phyloP scores from a whole-genome alignment of 2,888 invertebrate genomes.

The Tenthredo amoena region DNA sequence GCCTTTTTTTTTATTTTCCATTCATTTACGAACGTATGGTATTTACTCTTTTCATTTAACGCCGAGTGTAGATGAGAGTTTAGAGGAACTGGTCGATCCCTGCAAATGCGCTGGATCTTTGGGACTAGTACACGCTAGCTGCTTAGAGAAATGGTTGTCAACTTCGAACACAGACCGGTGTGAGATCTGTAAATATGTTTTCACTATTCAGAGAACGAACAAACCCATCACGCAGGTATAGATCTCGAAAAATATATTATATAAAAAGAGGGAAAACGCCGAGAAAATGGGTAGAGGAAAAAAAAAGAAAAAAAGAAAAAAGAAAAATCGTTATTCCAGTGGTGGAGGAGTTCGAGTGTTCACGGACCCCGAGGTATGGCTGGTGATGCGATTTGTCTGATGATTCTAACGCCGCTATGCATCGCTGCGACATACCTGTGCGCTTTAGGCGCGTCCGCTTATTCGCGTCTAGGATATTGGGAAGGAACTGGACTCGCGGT shows the following conservation, averaged over 20 bases:
- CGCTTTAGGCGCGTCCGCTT: slow-evolving; percentile 76
- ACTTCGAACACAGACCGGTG: slow-evolving; percentile 79
- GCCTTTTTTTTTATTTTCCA: neutral
- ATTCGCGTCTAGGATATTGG: slow-evolving; percentile 72
- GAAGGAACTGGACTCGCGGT: slow-evolving; percentile 73
- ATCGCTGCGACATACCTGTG: slow-evolving; percentile 78
- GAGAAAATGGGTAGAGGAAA: neutral
- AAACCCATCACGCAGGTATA: slow-evolving; percentile 77
- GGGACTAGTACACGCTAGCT: slow-evolving; percentile 79
- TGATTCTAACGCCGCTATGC: slow-evolving; percentile 79
- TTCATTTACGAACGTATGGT: neutral
- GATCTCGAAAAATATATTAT: neutral
- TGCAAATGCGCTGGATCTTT: slow-evolving; percentile 81
- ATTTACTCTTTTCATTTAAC: neutral
- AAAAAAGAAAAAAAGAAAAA: neutral
- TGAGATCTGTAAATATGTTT: slow-evolving; percentile 80
- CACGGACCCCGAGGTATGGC: slow-evolving; percentile 77
- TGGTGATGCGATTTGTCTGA: slow-evolving; percentile 78
- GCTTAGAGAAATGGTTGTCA: slow-evolving; percentile 81
- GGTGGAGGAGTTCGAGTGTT: slow-evolving; percentile 75
- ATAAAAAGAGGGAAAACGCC: neutral
- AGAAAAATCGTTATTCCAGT: slow-evolving; percentile 66
- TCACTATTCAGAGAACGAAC: slow-evolving; percentile 75
- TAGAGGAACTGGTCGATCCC: slow-evolving; percentile 80
- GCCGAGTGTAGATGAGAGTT: slow-evolving; percentile 69